Percentiles rank a stretch among this genome's conserved stretches.
Evolutionary conservation across 2,797 vertebrate genomes (phyloP).

Genomic region (Oreortyx pictus): DNA sequence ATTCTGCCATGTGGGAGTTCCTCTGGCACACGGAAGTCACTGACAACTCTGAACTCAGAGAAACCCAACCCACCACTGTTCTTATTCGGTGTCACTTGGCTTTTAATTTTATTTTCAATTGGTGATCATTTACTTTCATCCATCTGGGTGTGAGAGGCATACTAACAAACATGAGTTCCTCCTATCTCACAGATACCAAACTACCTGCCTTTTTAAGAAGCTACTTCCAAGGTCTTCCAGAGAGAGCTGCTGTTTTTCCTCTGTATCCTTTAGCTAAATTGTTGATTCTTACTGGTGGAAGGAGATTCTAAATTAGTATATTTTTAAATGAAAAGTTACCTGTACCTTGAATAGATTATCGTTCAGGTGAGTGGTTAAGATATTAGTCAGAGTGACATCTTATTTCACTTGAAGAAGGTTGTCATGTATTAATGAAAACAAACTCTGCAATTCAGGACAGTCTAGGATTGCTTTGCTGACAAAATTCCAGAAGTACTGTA

Average conservation of each 20-base stretch:
- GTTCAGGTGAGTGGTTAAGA: not conserved
- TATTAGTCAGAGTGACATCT: not conserved
- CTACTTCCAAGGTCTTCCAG: not conserved
- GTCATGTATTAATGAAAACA: not conserved
- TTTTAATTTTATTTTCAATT: not conserved
- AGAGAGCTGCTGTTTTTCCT: not conserved
- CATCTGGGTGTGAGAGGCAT: not conserved
- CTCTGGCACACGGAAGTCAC: not conserved
- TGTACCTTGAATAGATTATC: not conserved
- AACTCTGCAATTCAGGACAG: not conserved
- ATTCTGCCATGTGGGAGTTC: not conserved
- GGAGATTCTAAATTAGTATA: not conserved
- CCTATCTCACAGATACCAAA: not conserved
- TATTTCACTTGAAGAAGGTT: not conserved
- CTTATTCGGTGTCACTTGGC: not conserved
- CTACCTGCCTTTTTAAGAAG: not conserved
- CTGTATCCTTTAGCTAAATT: not conserved
- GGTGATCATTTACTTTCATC: not conserved
- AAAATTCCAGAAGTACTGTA: not conserved
- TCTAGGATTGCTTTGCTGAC: not conserved
- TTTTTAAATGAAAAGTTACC: not conserved
- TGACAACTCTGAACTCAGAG: not conserved
- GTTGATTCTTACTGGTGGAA: not conserved
- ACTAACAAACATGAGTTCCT: not conserved
- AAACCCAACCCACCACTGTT: not conserved